Evolutionary conservation across 2,888 invertebrate genomes (phyloP), one percentile per base, ranked within the genome.

Genomic region (Sesia apiformis): DNA sequence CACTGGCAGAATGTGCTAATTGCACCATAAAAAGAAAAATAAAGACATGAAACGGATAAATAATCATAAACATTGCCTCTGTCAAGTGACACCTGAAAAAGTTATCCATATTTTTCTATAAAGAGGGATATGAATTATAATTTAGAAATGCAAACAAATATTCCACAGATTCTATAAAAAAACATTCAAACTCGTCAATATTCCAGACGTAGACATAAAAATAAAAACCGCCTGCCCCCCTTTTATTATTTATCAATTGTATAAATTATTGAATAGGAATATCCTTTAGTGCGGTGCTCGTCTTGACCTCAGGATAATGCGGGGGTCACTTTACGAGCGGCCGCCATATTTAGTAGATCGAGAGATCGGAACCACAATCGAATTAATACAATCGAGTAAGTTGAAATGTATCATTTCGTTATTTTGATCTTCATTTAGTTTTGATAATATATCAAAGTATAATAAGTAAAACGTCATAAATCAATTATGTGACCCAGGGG

Each of bases 221-320:
- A 46, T 46, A 46, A 46, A 46, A 46, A 46, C 46, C 46, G 46
- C n/a, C 46, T 23, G 46, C 46, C 7, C 8, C n/a, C 46, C 64
- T 81, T 82, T 76, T 86, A 87, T 87, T 88, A 88, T 88, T 89
- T 85, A 89, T 84, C 81, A 86, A 86, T 84, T 81, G 86, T 87
- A 88, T 89, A 87, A 82, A 85, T 86, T 87, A 87, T 86, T 82
- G 81, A 86, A 82, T 79, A 74, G 65, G 65, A 67, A 69, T 69
- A 71, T 67, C 65, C 63, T 63, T 61, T 65, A 66, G 62, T 61
- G 65, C 60, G 61, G 65, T 62, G 66, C 63, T 61, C 65, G 46
- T 61, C 64, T 69, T 76, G 78, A 73, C 78, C 78, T 72, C 61
- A 58, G 61, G 53, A 38, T 50, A 58, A 58, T 56, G 57, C 57